phyloP scores from a whole-genome alignment of 2,797 vertebrate genomes.

The Channallabes apus region DNA sequence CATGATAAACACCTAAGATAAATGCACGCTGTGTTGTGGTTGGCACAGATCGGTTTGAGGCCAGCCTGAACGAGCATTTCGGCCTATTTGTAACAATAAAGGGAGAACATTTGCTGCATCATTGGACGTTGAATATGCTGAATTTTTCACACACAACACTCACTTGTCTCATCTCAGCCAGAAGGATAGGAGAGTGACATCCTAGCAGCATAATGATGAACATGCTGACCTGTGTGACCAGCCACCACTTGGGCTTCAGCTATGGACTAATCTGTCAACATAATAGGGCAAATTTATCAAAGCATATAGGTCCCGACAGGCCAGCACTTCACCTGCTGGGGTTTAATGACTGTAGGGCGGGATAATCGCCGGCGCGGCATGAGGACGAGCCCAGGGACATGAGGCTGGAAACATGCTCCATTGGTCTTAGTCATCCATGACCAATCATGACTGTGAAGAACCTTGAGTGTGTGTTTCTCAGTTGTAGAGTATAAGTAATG shows the following conservation, averaged over 20 bases:
- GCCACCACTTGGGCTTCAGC: constrained; percentile 54
- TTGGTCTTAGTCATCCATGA: constrained; percentile 50
- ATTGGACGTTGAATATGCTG: constrained; percentile 23
- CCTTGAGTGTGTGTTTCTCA: constrained; percentile 18
- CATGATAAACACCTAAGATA: not conserved
- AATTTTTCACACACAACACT: constrained; percentile 42
- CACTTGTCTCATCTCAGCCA: constrained; percentile 31
- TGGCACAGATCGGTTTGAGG: not conserved
- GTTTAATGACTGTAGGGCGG: constrained; percentile 65
- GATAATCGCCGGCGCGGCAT: constrained; percentile 59
- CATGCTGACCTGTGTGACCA: constrained; percentile 54
- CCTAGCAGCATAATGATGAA: constrained; percentile 62
- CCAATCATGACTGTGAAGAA: constrained; percentile 37
- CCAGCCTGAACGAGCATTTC: not conserved
- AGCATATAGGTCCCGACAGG: constrained; percentile 64
- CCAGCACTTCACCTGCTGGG: constrained; percentile 57
- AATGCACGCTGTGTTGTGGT: not conserved
- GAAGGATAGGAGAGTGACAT: constrained; percentile 58
- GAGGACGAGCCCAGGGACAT: constrained; percentile 37
- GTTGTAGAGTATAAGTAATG: not conserved
- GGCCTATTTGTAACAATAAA: not conserved
- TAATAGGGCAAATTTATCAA: constrained; percentile 71
- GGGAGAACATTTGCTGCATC: not conserved
- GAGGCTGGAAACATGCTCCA: constrained; percentile 30
- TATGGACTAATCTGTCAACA: constrained; percentile 68